Percentiles rank a stretch among this genome's conserved stretches.
phyloP scores from a whole-genome alignment of 1,140 invertebrate species.

The Protaetia brevitarsis region DNA sequence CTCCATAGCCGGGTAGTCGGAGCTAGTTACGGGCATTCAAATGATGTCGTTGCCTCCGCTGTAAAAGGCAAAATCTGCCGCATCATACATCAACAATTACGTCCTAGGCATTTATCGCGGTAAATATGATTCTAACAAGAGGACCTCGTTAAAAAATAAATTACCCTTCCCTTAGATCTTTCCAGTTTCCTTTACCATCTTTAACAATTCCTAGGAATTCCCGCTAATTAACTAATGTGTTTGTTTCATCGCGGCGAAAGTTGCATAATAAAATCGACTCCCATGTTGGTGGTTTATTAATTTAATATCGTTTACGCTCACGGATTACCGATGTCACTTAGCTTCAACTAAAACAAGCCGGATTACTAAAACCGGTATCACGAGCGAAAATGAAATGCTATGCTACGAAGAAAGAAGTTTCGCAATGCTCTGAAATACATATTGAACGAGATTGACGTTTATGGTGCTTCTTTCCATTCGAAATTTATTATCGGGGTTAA shows the following conservation, averaged over 20 bases:
- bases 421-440: neutral
- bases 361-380: constrained; percentile 13
- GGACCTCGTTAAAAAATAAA: constrained; percentile 2
- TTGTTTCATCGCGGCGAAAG: neutral
- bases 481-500: neutral
- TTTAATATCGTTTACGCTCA: no score
- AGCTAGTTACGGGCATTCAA: constrained; percentile 9
- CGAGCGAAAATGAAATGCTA: neutral
- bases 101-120: neutral
- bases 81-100: constrained; percentile 16
- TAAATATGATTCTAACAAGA: constrained; percentile 16
- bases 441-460: neutral
- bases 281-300: neutral
- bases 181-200: neutral
- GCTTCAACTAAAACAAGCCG: neutral
- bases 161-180: constrained; percentile 1
- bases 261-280: constrained; percentile 1
- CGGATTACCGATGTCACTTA: neutral
- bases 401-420: neutral
- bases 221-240: no score
- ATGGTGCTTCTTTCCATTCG: constrained; percentile 6
- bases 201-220: neutral
- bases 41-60: constrained; percentile 10
- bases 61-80: constrained; percentile 5
- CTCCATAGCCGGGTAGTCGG: neutral